These are phyloP conservation scores for Leucopsar rothschildi DNA, from an alignment of 2,113 vertebrate species.

Conservation along the genomic window DNA sequence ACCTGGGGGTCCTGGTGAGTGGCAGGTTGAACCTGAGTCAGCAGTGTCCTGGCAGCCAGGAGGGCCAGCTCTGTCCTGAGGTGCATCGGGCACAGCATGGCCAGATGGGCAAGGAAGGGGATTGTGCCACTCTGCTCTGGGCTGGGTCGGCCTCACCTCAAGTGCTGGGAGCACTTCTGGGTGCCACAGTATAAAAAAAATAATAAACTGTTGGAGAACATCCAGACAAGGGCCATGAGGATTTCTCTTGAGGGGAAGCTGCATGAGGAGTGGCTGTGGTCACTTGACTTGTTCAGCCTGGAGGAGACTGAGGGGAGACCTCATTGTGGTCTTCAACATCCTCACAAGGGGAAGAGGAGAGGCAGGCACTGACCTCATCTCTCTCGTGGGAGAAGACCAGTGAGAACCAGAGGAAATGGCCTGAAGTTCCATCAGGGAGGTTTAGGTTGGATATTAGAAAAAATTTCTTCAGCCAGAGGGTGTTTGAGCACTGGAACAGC, in stretches of 20 bases:
- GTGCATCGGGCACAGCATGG: fast-evolving
- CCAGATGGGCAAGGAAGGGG: fast-evolving
- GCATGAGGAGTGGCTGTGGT: not conserved
- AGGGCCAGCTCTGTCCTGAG: fast-evolving
- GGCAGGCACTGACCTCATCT: not conserved
- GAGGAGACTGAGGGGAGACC: not conserved
- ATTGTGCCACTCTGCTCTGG: not conserved
- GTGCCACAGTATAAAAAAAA: too few relatives aligned
- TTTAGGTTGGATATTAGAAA: not conserved
- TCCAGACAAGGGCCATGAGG: not conserved
- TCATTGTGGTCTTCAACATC: not conserved
- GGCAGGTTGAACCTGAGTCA: fast-evolving
- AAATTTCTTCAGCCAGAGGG: not conserved
- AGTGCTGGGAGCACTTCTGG: not conserved
- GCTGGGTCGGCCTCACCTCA: fast-evolving
- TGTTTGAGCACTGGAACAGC: not conserved
- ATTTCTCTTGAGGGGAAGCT: not conserved
- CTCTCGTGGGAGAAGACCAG: not conserved
- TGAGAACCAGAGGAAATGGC: not conserved
- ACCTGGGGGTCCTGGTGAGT: fast-evolving
- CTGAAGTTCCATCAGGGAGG: not conserved
- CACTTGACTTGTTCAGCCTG: not conserved
- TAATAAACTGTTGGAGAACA: not conserved
- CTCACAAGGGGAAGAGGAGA: not conserved
- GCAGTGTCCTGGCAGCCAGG: not conserved